Conservation (phyloP, 2,888 invertebrate genomes). For the Sabatieria punctata region DNA sequence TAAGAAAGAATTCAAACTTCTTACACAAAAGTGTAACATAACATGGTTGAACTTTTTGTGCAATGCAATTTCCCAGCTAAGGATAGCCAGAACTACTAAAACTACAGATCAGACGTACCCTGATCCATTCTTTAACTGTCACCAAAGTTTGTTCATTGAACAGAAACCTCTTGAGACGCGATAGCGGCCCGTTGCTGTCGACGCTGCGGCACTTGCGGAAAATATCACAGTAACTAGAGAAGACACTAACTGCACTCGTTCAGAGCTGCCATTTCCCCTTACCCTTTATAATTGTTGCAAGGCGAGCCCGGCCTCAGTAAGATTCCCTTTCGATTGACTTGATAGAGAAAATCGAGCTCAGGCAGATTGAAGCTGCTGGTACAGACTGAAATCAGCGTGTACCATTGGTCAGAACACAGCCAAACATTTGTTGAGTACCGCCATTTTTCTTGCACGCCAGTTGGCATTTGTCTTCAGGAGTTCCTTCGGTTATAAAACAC, state of each 20-base stretch:
- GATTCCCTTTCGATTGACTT: constrained; percentile 28
- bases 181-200: constrained; percentile 93
- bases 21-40: too few species aligned
- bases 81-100: too few species aligned
- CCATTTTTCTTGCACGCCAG: constrained; percentile 55
- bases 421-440: too few species aligned
- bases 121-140: constrained; percentile 42
- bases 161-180: constrained; percentile 80
- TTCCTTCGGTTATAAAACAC: constrained; percentile 67
- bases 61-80: too few species aligned
- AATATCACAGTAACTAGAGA: constrained; percentile 84
- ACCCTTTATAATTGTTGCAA: constrained; percentile 70
- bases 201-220: constrained; percentile 95
- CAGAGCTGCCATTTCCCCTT: background rate
- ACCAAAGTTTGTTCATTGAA: constrained; percentile 73
- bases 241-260: background rate
- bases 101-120: background rate
- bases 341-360: constrained; percentile 9
- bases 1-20: too few species aligned
- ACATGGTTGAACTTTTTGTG: too few species aligned
- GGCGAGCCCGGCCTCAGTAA: constrained; percentile 76
- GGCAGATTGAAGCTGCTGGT: constrained; percentile 22
- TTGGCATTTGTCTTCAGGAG: constrained; percentile 59
- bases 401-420: too few species aligned
- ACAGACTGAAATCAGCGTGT: constrained; percentile 20